Evolutionary conservation across 2,888 invertebrate genomes (phyloP).

Genomic region (Lasioglossum figueresi): DNA sequence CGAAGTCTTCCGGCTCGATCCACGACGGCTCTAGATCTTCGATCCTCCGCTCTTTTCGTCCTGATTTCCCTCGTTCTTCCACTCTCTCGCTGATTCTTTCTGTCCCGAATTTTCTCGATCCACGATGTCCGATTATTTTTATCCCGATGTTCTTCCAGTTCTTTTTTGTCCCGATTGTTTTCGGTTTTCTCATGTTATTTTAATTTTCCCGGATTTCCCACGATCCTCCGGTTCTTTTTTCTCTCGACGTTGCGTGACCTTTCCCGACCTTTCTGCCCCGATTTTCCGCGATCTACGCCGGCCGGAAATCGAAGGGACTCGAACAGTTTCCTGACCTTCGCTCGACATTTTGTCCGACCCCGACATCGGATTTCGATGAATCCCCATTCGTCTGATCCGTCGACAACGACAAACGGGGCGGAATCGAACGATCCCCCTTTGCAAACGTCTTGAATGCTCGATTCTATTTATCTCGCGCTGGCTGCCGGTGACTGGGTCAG

Average conservation of each 20-base stretch:
- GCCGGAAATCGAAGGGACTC: neutral
- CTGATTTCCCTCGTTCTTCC: neutral
- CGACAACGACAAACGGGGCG: neutral
- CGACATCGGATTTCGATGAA: neutral
- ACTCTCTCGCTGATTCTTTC: neutral
- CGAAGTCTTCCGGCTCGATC: constrained; percentile 52
- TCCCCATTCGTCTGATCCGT: neutral
- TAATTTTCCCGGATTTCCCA: neutral
- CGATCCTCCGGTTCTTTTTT: too few relatives aligned
- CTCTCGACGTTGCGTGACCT: neutral
- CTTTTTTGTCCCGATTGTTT: neutral
- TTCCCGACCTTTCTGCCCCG: neutral
- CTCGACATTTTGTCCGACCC: neutral
- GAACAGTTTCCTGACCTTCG: neutral
- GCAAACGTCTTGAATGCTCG: neutral
- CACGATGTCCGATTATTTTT: neutral
- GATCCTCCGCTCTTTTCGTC: neutral
- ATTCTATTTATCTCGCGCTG: neutral
- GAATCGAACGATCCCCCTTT: neutral
- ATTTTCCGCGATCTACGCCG: neutral
- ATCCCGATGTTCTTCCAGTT: neutral
- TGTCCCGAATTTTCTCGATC: neutral
- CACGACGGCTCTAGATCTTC: constrained; percentile 1
- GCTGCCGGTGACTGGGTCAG: neutral
- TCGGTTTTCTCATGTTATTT: too few relatives aligned